Percentiles rank a stretch among this genome's conserved stretches.
Conservation (phyloP, 2,797 vertebrate species). For the Helostoma temminkii region DNA sequence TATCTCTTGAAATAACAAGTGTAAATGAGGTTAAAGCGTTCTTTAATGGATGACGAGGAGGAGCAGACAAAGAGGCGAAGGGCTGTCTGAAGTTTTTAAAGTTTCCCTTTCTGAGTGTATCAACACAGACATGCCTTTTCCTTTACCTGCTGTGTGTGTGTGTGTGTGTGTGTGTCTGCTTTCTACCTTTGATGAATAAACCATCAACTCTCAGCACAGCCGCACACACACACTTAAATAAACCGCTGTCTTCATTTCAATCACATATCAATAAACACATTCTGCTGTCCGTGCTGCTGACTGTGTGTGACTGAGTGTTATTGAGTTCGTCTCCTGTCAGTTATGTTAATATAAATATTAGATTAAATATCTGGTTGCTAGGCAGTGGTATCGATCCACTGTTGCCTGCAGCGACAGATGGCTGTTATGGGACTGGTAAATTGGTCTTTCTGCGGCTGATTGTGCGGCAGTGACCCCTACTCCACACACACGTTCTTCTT, state of each 20-base stretch:
- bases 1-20: neutral
- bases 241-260: slow-evolving; percentile 17
- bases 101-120: slow-evolving; percentile 1
- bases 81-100: slow-evolving; percentile 5
- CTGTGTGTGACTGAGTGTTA: neutral
- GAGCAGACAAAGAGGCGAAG: neutral
- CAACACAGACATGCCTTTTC: neutral
- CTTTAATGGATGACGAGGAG: slow-evolving; percentile 6
- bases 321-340: slow-evolving; percentile 41
- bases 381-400: slow-evolving; percentile 56
- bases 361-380: slow-evolving; percentile 56
- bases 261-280: slow-evolving; percentile 60
- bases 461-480: slow-evolving; percentile 34
- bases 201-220: slow-evolving; percentile 30
- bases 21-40: slow-evolving; percentile 1
- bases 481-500: slow-evolving; percentile 20
- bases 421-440: slow-evolving; percentile 30
- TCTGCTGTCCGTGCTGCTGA: neutral
- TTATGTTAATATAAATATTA: slow-evolving; percentile 61
- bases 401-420: slow-evolving; percentile 48
- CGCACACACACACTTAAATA: slow-evolving; percentile 31
- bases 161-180: slow-evolving; percentile 16
- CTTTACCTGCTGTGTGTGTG: slow-evolving; percentile 4
- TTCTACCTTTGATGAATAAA: slow-evolving; percentile 59
- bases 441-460: slow-evolving; percentile 32